Base-by-base conservation (phyloP, 2,888 invertebrate genomes). In the Agrotis clavis region DNA sequence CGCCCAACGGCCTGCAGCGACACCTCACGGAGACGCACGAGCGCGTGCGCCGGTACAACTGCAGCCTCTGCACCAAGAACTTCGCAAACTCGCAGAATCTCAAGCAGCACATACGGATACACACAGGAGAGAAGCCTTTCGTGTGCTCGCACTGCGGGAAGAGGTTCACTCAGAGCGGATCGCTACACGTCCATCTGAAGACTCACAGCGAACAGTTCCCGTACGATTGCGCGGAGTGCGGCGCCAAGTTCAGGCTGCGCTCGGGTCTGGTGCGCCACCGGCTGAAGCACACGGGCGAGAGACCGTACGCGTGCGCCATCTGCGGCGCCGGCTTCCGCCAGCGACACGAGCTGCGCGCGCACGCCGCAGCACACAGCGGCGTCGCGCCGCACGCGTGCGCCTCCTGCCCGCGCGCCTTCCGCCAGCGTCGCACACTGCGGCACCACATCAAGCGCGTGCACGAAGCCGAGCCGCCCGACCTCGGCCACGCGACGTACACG, bases 11-110 rank as follows among this genome's bases (percentile, higher is more conserved):
- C 0, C 91, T 97, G 41, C 96, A 96, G 60, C 93, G 97, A 1
- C 97, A 97, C 86, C 85, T 97, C 35, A 94, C 96, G 30, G 97
- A 97, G 83, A 97, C 97, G 3, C 97, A 97, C 91, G 96, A 97
- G 81, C 96, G 97, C 4, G 94, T 97, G 6, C 97, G 97, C 77
- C 97, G 97, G 19, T 97, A 97, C 88, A 89, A 96, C 0, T 97
- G 97, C 90, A 94, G 95, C 69, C 77, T 89, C 48, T 97, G 97
- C 89, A 93, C 93, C 0, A 94, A 96, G 25, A 97, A 93, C 91
- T 97, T 97, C 88, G 96, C 97, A 2, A 97, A 97, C 71, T 94
- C 97, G 60, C 96, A 97, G 71, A 97, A 97, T 82, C 94, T 97
- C 21, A 96, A 96, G 73, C 97, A 97, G 83, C 97, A 97, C 88